Evolutionary conservation across 2,888 invertebrate genomes (phyloP), one percentile per base, ranked within the genome.

Genomic region (Iselma pallidipennis): DNA sequence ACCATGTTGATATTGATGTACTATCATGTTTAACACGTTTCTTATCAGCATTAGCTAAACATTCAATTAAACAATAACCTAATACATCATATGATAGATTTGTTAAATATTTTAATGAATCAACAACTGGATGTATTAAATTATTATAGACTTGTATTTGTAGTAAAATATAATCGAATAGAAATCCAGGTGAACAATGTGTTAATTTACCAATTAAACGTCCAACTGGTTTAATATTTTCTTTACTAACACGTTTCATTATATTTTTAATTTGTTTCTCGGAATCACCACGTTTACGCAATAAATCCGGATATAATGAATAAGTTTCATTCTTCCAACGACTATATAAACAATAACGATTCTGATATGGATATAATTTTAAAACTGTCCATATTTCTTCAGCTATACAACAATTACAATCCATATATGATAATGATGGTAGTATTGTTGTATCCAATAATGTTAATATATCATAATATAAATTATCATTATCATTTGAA

Each of bases 221-320:
- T 0, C 99, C 99, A 64, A 96, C 93, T 1, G 94, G 95, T 81
- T 98, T 99, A 5, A 98, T 95, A 76, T 97, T 99, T 80, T 99
- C 99, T 79, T 99, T 99, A 73, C 96, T 96, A 33, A 96, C 95
- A 66, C 93, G 89, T 83, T 98, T 98, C 95, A 99, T 96, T 33
- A 98, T 91, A 69, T 95, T 95, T 79, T 96, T 96, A 51, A 97
- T 94, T 75, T 93, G 89, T 76, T 96, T 96, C 69, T 95, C 87
- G 0, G 94, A 91, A 77, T 94, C 92, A 0, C 94, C 96, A 45
- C 92, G 87, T 31, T 93, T 91, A 19, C 92, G 86, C 76, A 96
- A 87, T 55, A 99, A 82, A 42, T 91, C 87, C 0, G 98, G 93
- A 81, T 97, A 94, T 49, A 90, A 83, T 61, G 88, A 85, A 69